phyloP scores from a whole-genome alignment of 1,140 invertebrate species.

The Cotesia glomerata region DNA sequence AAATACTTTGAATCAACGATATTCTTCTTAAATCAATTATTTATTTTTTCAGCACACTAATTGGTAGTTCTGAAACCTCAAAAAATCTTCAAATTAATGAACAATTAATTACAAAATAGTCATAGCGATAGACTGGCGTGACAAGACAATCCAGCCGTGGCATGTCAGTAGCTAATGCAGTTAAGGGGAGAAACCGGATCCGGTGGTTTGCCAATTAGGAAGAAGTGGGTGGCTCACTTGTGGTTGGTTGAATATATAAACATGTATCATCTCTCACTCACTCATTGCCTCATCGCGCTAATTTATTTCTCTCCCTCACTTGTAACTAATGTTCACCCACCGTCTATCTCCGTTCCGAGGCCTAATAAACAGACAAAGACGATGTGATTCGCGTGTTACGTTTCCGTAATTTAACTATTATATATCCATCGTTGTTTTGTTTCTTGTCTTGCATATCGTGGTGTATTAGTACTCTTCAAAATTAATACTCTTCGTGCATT shows the following conservation, averaged over 20 bases:
- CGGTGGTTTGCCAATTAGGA: slow-evolving; percentile 38
- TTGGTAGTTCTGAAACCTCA: too few relatives aligned
- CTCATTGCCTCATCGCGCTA: neutral
- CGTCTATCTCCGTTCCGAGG: neutral
- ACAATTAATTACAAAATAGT: too few relatives aligned
- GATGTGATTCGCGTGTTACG: slow-evolving; percentile 22
- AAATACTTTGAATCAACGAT: too few relatives aligned
- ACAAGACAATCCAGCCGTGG: slow-evolving; percentile 26
- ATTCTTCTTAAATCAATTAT: too few relatives aligned
- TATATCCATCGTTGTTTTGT: slow-evolving; percentile 3
- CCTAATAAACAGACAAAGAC: slow-evolving; percentile 4
- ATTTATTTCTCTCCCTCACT: neutral
- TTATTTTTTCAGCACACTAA: too few relatives aligned
- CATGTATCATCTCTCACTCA: neutral
- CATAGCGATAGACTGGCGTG: slow-evolving; percentile 12
- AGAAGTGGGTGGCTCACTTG: slow-evolving; percentile 35
- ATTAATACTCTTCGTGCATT: neutral
- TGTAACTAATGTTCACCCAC: neutral
- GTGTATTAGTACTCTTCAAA: too few relatives aligned
- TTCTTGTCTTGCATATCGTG: neutral
- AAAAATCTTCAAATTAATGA: too few relatives aligned
- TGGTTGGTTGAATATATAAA: slow-evolving; percentile 21
- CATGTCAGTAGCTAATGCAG: slow-evolving; percentile 36
- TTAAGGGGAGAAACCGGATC: slow-evolving; percentile 38
- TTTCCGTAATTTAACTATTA: slow-evolving; percentile 9